Percentiles rank a stretch among this genome's conserved stretches.
These are phyloP conservation scores for Troilus luridus DNA, from an alignment of 2,888 invertebrate genomes.

Conservation along the genomic window DNA sequence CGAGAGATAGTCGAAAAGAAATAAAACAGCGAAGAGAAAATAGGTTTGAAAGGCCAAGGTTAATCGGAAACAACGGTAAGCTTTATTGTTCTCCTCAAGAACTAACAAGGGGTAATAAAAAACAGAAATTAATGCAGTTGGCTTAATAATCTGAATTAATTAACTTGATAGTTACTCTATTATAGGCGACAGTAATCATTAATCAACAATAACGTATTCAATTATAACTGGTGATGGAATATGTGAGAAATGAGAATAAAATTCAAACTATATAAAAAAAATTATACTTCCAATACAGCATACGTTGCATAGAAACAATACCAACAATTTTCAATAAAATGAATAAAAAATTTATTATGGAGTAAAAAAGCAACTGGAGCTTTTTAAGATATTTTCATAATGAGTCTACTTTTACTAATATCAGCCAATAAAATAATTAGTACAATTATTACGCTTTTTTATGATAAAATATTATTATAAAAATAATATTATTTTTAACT, in stretches of 20 bases:
- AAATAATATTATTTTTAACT: too few relatives aligned
- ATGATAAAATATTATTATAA: too few relatives aligned
- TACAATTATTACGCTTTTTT: too few relatives aligned
- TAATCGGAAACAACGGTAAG: background rate
- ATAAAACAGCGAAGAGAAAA: background rate
- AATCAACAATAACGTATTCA: background rate
- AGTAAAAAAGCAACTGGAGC: too few relatives aligned
- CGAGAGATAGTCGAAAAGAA: background rate
- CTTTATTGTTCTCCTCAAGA: background rate
- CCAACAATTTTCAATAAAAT: too few relatives aligned
- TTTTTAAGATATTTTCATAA: too few relatives aligned
- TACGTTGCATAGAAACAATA: too few relatives aligned
- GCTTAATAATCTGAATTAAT: background rate
- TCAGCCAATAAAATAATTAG: too few relatives aligned
- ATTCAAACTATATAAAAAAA: background rate
- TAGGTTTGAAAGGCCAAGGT: background rate
- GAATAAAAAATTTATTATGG: too few relatives aligned
- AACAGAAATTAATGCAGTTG: background rate
- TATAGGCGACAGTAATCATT: background rate
- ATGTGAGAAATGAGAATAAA: background rate
- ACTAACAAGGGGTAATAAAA: background rate
- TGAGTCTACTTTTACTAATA: too few relatives aligned
- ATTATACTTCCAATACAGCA: too few relatives aligned
- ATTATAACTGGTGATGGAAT: background rate
- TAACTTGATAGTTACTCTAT: background rate